Evolutionary conservation across 2,113 vertebrate genomes (phyloP).

Genomic region (Albula goreensis): DNA sequence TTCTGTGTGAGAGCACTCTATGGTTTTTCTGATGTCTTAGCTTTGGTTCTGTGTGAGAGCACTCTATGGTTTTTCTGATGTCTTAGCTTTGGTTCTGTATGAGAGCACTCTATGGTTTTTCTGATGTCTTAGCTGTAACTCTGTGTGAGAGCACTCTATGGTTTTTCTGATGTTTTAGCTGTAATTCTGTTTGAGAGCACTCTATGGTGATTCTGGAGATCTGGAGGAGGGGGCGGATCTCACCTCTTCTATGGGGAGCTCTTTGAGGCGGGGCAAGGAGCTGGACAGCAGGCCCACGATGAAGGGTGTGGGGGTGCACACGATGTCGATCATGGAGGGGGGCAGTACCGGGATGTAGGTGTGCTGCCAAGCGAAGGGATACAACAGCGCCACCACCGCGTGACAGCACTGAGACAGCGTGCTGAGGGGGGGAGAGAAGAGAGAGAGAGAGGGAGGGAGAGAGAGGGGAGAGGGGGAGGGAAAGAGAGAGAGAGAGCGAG

Average conservation of each 20-base stretch:
- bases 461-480: neutral
- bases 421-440: neutral
- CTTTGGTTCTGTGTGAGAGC: no score
- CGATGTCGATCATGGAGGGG: conserved; percentile 89
- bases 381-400: conserved; percentile 77
- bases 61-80: no score
- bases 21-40: no score
- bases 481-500: neutral
- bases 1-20: no score
- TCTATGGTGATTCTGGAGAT: neutral
- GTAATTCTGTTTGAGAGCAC: no score
- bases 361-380: conserved; percentile 84
- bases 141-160: no score
- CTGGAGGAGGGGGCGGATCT: conserved; percentile 37
- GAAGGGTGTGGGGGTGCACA: conserved; percentile 92
- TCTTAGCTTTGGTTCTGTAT: no score
- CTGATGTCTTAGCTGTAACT: no score
- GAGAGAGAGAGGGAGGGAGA: neutral
- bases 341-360: conserved; percentile 93
- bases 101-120: no score
- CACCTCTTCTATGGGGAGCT: conserved; percentile 87
- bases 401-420: neutral
- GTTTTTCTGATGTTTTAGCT: no score
- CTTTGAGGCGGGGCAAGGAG: conserved; percentile 82
- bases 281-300: conserved; percentile 88